Evolutionary conservation across 2,797 vertebrate species (phyloP), one percentile per base, ranked within the genome.

Genomic region (Okamejei kenojei): DNA sequence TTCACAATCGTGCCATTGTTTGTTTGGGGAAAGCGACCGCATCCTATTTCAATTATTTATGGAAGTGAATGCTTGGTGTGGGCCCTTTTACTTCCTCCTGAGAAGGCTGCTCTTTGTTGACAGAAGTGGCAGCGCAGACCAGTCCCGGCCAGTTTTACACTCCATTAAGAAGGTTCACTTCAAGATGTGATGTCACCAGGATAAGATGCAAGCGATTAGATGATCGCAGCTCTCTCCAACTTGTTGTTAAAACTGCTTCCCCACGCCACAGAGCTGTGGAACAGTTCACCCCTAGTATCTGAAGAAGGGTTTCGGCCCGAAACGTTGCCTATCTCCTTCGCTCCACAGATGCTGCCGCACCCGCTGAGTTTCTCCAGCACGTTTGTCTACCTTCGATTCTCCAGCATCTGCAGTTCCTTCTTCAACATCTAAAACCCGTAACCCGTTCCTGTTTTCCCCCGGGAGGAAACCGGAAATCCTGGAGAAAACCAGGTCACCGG

Each of bases 31-130:
- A 96, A 96, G 96, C 95, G 94, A 95, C 93, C 93, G 96, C 97
- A 97, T 98, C 97, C 96, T 96, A 96, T 97, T 97, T 97, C 97
- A 97, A 96, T 98, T 96, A 97, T 98, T 98, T 98, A 96, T 97
- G 97, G 96, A 98, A 97, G 97, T 96, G 97, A 96, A 95, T 96
- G 96, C 97, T 97, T 97, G 95, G 96, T 97, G 95, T 97, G 94
- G 95, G 95, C 95, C 94, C 95, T 94, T 95, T 95, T 93, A 95
- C 95, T 96, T 96, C 95, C 95, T 96, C 94, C 94, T 74, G 32
- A 91, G 15, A 74, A 35, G 68, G 35, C 90, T 29, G 21, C 21
- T 74, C 90, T 91, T 91, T 91, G 90, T 91, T 91, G 74, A 54
- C 90, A 13, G 68, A 74, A 74, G 45, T 91, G 90, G 90, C 38